These are phyloP conservation scores for Formica selysi DNA, from an alignment of 1,140 invertebrate species.

Conservation along the genomic window DNA sequence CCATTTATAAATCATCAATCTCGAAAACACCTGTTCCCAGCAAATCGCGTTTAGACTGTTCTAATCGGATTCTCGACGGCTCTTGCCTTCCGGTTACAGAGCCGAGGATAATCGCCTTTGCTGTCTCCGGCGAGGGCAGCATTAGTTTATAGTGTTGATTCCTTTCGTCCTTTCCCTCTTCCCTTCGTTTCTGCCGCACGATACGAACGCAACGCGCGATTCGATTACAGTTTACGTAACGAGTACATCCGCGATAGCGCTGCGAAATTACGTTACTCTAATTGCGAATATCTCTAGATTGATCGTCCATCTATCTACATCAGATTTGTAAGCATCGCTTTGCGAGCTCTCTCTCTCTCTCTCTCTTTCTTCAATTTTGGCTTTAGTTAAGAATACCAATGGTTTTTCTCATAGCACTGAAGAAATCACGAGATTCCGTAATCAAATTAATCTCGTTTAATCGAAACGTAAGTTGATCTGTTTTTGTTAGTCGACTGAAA, in stretches of 20 bases:
- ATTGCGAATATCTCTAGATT: slow-evolving; percentile 18
- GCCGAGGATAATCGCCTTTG: slow-evolving; percentile 59
- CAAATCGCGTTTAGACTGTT: slow-evolving; percentile 43
- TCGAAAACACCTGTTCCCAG: slow-evolving; percentile 15
- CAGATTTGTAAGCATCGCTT: slow-evolving; percentile 24
- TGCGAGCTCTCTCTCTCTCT: neutral
- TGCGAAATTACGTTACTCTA: slow-evolving; percentile 49
- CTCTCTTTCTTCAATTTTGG: neutral
- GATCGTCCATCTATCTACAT: slow-evolving; percentile 8
- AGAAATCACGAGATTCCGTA: neutral
- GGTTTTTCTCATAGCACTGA: neutral
- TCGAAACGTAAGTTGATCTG: neutral
- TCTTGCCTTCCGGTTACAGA: slow-evolving; percentile 63
- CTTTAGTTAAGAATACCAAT: slow-evolving; percentile 48
- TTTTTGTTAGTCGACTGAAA: neutral
- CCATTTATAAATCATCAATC: slow-evolving; percentile 67
- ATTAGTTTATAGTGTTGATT: slow-evolving; percentile 63
- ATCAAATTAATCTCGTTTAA: slow-evolving; percentile 32
- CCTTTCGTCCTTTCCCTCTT: neutral
- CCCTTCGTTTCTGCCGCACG: neutral
- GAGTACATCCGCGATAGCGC: slow-evolving; percentile 19
- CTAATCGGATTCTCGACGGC: slow-evolving; percentile 60
- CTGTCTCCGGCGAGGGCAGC: slow-evolving; percentile 27
- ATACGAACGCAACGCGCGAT: slow-evolving; percentile 40
- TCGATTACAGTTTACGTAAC: slow-evolving; percentile 54